Evolutionary conservation across 2,113 vertebrate genomes (phyloP), one percentile per base, ranked within the genome.

Genomic region (Leucopsar rothschildi): DNA sequence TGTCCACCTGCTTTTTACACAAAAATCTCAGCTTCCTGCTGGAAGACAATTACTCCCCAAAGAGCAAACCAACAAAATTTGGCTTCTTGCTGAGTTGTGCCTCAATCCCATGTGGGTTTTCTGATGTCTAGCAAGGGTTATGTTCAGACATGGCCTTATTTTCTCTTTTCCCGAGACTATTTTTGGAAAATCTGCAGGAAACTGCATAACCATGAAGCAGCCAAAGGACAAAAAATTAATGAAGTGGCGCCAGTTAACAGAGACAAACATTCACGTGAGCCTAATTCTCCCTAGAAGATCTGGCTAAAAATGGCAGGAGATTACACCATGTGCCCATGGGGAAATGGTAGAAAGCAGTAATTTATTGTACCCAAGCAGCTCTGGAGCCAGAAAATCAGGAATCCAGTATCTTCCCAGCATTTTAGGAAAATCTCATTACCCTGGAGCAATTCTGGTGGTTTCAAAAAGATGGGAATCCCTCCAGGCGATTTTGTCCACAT

Each of bases 131-230:
- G 47, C 45, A 60, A 59, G 37, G 53, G 66, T 87, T 69, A 60
- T 39, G 21, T 83, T 92, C 79, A 70, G 77, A 45, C 11, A 0
- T 42, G 71, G 59, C 63, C 35, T 70, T 57, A 61, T 83, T 93
- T 93, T 90, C 75, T 82, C 57, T 82, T 84, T 81, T 55, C 56
- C 75, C 21, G 35, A 14, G 87, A 31, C 35, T 91, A 55, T 83
- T 93, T 83, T 73, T 77, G 55, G 82, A 83, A 87, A 82, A 81
- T 55, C 68, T 55, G 50, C 27, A 83, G 90, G 88, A 88, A 94
- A 61, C 68, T 44, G 19, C 47, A 33, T 40, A 72, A 88, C 69
- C 8, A 1, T 39, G 75, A 60, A 88, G 59, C 15, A 3, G 73
- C 33, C 72, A 94, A 70, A 90, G 40, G 45, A 69, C 49, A 77